Evolutionary conservation across 2,797 vertebrate species (phyloP).

Genomic region (Alfaro cultratus): DNA sequence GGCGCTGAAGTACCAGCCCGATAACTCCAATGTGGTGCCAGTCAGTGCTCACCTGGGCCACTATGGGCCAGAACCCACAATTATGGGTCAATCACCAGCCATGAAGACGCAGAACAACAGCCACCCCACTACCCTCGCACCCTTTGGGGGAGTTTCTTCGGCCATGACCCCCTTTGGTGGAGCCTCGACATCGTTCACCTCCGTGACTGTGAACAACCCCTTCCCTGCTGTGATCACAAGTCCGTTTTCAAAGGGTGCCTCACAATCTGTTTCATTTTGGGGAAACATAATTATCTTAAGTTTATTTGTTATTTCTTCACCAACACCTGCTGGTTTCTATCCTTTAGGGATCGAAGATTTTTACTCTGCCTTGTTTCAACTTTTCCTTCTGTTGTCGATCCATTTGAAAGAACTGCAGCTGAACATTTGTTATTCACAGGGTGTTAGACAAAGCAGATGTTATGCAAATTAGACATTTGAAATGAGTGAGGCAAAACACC

Average conservation of each 20-base stretch:
- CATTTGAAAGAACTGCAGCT: conserved; percentile 13
- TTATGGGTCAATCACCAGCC: conserved; percentile 85
- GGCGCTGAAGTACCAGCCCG: conserved; percentile 88
- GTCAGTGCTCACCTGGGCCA: conserved; percentile 82
- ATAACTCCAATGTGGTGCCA: conserved; percentile 81
- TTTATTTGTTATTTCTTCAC: not conserved
- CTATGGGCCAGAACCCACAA: conserved; percentile 89
- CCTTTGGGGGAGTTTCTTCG: conserved; percentile 78
- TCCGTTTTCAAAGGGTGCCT: conserved; percentile 64
- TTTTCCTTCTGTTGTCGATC: conserved; percentile 16
- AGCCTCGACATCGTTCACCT: conserved; percentile 88
- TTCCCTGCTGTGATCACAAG: conserved; percentile 91
- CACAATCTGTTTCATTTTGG: not conserved
- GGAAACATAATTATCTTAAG: not conserved
- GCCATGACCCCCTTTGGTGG: conserved; percentile 93
- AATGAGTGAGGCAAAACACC: conserved; percentile 55
- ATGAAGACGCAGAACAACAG: conserved; percentile 87
- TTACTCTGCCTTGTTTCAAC: not conserved
- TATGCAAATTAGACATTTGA: conserved; percentile 66
- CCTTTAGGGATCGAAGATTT: not conserved
- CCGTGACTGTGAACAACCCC: conserved; percentile 88
- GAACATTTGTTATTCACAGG: conserved; percentile 43
- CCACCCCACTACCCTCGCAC: conserved; percentile 81
- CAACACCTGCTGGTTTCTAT: not conserved
- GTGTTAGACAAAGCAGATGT: conserved; percentile 62